Evolutionary conservation across 2,113 vertebrate genomes (phyloP), one percentile per base, ranked within the genome.

Genomic region (Phasianus colchicus): DNA sequence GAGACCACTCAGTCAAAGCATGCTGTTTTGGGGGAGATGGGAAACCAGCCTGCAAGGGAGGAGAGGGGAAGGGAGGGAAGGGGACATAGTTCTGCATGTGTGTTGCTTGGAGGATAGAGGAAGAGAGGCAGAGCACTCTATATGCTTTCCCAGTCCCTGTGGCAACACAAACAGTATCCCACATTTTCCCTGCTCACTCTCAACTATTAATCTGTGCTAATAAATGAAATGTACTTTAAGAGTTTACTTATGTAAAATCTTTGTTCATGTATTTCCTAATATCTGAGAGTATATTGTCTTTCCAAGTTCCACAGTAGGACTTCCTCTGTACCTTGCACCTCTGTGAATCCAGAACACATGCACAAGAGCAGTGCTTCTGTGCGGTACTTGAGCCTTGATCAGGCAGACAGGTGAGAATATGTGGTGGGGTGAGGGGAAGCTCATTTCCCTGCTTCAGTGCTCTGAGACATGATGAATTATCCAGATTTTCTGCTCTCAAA

Each of bases 231-330:
- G 38, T 3, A 2, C 3, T 48, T 69, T 67, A 4, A 2, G 19
- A 42, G 30, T n/a, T n/a, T n/a, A n/a, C 30, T 16, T 3, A 20
- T 48, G n/a, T 30, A 40, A 61, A 27, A 57, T 10, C 2, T 25
- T 54, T 78, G 16, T 52, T 72, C 38, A 32, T 34, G 12, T 11
- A 2, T 29, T 64, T 93, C 14, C 21, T 60, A 57, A 5, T 79
- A 17, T 8, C 6, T 0, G 0, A 43, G 20, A 50, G 20, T 52
- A 42, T 1, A 1, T 45, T 32, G 3, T n/a, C 13, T 93, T 54
- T 74, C 9, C 20, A 58, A 2, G 12, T 22, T 69, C 17, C 24
- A 24, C 55, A 12, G 29, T 11, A 30, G 27, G 61, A 34, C 34
- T 34, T 75, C 27, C 25, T 60, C 34, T 29, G 1, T 17, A 65